Evolutionary conservation across 2,797 vertebrate species (phyloP).

Genomic region (Taenioides sp.): DNA sequence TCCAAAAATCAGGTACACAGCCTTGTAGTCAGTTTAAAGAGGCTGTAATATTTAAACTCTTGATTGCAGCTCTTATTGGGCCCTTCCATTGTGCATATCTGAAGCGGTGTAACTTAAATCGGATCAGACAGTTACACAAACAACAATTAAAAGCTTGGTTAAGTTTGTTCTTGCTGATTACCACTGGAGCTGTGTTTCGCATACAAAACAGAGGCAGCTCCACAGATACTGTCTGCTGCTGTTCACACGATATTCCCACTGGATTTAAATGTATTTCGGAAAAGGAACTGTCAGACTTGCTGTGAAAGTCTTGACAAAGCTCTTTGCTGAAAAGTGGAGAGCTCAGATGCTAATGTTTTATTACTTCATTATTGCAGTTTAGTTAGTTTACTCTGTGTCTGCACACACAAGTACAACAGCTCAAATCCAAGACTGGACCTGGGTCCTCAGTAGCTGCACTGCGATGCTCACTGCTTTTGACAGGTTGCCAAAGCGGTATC

Average conservation of each 20-base stretch:
- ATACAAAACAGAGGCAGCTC: constrained; percentile 57
- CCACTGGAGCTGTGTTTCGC: constrained; percentile 53
- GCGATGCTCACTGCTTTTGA: too few relatives aligned
- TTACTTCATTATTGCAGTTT: neutral
- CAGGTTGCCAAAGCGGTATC: too few relatives aligned
- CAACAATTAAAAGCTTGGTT: constrained; percentile 82
- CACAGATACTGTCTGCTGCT: constrained; percentile 53
- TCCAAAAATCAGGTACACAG: neutral
- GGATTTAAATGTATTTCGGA: constrained; percentile 38
- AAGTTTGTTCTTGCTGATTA: constrained; percentile 79
- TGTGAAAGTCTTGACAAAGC: constrained; percentile 15
- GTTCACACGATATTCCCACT: neutral
- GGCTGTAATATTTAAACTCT: constrained; percentile 39
- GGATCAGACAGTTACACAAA: constrained; percentile 75
- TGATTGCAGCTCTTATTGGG: constrained; percentile 50
- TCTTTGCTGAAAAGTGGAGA: neutral
- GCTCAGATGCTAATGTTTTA: neutral
- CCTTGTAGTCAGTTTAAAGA: constrained; percentile 47
- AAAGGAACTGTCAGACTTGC: constrained; percentile 24
- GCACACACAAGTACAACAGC: too few relatives aligned
- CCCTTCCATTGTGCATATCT: constrained; percentile 54
- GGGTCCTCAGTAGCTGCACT: too few relatives aligned
- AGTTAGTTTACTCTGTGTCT: too few relatives aligned
- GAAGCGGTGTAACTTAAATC: constrained; percentile 55
- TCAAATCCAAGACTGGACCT: too few relatives aligned